Percentiles rank a stretch among this genome's conserved stretches.
phyloP scores from a whole-genome alignment of 2,113 vertebrate species.

The Cebus imitator region DNA sequence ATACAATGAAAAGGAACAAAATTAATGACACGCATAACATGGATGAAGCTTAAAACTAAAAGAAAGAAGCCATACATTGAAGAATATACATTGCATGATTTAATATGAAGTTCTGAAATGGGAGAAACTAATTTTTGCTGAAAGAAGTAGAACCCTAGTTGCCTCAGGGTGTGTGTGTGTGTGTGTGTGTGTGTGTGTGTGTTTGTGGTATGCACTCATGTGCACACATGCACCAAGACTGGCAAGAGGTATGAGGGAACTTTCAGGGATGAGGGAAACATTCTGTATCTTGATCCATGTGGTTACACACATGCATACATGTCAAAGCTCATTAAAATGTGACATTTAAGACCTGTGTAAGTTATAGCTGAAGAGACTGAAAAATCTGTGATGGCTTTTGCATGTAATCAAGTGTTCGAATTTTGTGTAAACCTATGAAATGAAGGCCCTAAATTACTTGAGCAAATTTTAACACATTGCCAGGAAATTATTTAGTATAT shows the following conservation, averaged over 20 bases:
- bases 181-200: background rate
- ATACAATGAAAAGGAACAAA: background rate
- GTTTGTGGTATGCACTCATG: too few species aligned
- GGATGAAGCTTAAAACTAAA: background rate
- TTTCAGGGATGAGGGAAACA: background rate
- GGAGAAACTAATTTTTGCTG: background rate
- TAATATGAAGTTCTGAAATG: background rate
- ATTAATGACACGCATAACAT: background rate
- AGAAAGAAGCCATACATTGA: background rate
- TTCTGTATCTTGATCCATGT: background rate
- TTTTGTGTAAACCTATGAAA: slow-evolving; percentile 20
- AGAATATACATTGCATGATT: background rate
- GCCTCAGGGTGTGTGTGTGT: background rate
- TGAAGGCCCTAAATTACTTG: background rate
- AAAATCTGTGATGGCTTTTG: background rate
- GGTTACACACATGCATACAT: background rate
- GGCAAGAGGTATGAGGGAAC: background rate
- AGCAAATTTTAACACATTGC: background rate
- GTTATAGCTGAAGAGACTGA: background rate
- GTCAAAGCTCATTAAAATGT: background rate
- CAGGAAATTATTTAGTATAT: background rate
- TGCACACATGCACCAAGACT: background rate
- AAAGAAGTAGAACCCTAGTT: slow-evolving; percentile 23
- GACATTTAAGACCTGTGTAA: background rate
- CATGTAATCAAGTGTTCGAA: background rate